phyloP scores from a whole-genome alignment of 2,113 vertebrate species.

The Anolis carolinensis region DNA sequence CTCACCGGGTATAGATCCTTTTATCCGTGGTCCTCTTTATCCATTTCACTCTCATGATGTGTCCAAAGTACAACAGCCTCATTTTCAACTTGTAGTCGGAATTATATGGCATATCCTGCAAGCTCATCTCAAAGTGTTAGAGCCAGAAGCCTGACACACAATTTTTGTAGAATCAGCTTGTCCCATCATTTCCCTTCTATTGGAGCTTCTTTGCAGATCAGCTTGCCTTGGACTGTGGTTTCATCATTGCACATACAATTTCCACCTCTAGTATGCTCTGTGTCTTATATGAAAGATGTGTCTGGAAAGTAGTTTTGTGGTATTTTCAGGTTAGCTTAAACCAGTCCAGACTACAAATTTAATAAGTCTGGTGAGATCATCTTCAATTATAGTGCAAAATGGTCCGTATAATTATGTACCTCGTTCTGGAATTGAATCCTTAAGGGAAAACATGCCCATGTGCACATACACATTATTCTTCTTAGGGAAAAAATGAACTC shows the following conservation, averaged over 20 bases:
- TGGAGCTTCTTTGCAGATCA: not conserved
- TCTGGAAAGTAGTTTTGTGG: slow-evolving; percentile 38
- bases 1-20: too few species aligned
- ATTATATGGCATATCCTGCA: too few species aligned
- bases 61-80: too few species aligned
- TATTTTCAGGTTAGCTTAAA: slow-evolving; percentile 52
- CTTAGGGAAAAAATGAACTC: not conserved
- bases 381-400: slow-evolving; percentile 56
- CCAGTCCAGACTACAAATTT: slow-evolving; percentile 63
- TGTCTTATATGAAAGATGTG: accelerated
- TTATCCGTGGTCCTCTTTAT: too few species aligned
- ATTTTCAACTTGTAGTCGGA: too few species aligned
- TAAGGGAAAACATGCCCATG: not conserved
- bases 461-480: too few species aligned
- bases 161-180: not conserved
- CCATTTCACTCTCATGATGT: too few species aligned
- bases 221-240: accelerated
- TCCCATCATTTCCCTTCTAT: too few species aligned
- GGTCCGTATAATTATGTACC: slow-evolving; percentile 52
- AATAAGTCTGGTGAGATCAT: slow-evolving; percentile 38
- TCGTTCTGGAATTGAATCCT: slow-evolving; percentile 17
- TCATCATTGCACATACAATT: accelerated
- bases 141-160: too few species aligned
- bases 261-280: accelerated
- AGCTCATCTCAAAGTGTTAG: too few species aligned